Base-by-base conservation (phyloP, 2,888 invertebrate species). In the Eilema sororculum region DNA sequence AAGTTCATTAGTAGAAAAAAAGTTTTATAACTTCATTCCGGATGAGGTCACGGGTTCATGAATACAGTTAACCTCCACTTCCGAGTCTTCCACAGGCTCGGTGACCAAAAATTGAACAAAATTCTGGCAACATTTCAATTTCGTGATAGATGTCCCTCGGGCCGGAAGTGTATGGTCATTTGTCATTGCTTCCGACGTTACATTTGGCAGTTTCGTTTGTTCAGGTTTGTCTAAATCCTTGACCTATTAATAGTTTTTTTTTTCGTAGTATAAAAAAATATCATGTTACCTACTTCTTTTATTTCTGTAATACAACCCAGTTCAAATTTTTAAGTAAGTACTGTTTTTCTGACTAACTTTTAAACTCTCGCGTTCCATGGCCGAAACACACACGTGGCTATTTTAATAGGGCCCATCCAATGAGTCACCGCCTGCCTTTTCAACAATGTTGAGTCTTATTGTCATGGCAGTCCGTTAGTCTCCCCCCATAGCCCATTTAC, bases 101-200 rank as follows among this genome's bases (percentile, higher is more conserved):
- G 46, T 74, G 73, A 61, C 58, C 30, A 63, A 67, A 68, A 68
- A 79, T 77, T 69, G 65, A 73, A 67, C 69, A 52, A n/a, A 60
- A 73, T 58, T 69, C 73, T 64, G 71, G 69, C 68, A 71, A 68
- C 67, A 65, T 68, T 76, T 79, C 71, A 71, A 74, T 77, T 74
- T 60, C 16, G 25, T 56, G 46, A 76, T 72, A 33, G 52, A 71
- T 77, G 65, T 79, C 65, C 60, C 33, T 16, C 33, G 33, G 25
- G 22, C 12, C 59, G 69, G 69, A 69, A 69, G 59, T 65, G 65
- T 69, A 4, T 60, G 69, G 64, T 24, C 65, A 69, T 69, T 69
- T 65, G 37, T 69, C 69, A 65, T 69, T 52, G 64, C 52, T 25
- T 52, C 52, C 33, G 65, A 63, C 64, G 46, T 64, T 58, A 30